Evolutionary conservation across 1,140 invertebrate species (phyloP), one percentile per base, ranked within the genome.

Genomic region (Eupristina koningsbergeri): DNA sequence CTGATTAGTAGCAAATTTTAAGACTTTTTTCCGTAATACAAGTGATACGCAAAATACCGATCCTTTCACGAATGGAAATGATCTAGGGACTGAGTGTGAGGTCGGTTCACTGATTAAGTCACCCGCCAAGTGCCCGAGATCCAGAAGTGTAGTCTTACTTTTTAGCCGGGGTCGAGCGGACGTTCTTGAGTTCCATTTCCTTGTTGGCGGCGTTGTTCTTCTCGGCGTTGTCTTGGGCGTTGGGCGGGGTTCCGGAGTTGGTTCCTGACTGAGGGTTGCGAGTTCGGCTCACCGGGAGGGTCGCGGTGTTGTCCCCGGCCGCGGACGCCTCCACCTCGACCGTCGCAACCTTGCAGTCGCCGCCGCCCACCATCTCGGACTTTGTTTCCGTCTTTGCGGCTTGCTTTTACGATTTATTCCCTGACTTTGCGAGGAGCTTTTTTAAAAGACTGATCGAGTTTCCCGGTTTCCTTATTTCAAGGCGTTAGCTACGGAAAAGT

Each of bases 161-260:
- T 94, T 96, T 96, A 85, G 95, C 94, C 61, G 96, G 96, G 87
- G 95, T 96, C 83, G 96, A 95, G 90, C 96, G 95, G 63, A 96
- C 96, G 89, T 96, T 96, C 93, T 96, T 96, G 61, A 96, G 93
- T 90, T 96, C 96, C 96, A 96, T 96, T 91, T 97, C 96, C 94
- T 97, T 97, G 93, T 96, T 96, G 85, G 96, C 94, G 61, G 94
- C 94, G 89, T 96, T 96, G 89, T 96, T 95, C 91, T 95, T 96
- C 90, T 96, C 96, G 61, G 95, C 95, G 86, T 94, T 95, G 87
- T 95, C 95, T 89, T 93, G 93, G 64, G 91, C 88, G 88, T 92
- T 94, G 93, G 91, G 94, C 93, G 90, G 94, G 22, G 80, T 58
- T 92, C 87, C 93, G 92, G 88, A 91, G 88, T 89, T 86, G 13